These are phyloP conservation scores for Thalassophryne amazonica DNA, from an alignment of 2,797 vertebrate species.

Conservation along the genomic window DNA sequence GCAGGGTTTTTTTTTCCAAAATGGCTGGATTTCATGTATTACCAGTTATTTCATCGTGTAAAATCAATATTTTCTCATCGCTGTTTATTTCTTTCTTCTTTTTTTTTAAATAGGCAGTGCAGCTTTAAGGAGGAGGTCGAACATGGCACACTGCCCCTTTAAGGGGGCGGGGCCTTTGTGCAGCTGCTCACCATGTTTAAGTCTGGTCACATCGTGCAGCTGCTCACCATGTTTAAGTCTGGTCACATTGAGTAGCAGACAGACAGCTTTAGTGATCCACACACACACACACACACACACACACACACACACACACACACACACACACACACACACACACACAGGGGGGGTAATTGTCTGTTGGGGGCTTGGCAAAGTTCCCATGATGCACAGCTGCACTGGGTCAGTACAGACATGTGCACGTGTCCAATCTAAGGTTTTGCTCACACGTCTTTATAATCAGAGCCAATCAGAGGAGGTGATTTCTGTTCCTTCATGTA, in stretches of 20 bases:
- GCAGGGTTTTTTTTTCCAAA: too few relatives aligned
- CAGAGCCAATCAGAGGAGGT: neutral
- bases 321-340: conserved; percentile 20
- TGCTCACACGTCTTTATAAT: conserved; percentile 17
- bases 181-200: conserved; percentile 63
- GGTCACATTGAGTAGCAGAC: conserved; percentile 65
- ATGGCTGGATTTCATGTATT: too few relatives aligned
- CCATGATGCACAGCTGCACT: conserved; percentile 68
- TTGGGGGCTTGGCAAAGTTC: conserved; percentile 65
- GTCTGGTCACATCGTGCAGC: conserved; percentile 66
- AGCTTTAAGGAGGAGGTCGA: conserved; percentile 44
- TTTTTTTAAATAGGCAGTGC: conserved; percentile 44
- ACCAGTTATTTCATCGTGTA: too few relatives aligned
- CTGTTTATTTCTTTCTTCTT: too few relatives aligned
- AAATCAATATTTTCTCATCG: too few relatives aligned
- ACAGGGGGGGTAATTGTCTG: conserved; percentile 70
- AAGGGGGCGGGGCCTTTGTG: conserved; percentile 2
- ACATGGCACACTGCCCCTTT: neutral
- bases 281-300: neutral
- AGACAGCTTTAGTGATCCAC: conserved; percentile 48
- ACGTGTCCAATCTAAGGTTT: conserved; percentile 28
- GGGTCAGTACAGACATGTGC: conserved; percentile 38
- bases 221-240: conserved; percentile 61
- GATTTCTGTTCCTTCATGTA: neutral
- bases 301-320: conserved; percentile 17